Percentiles rank a stretch among this genome's conserved stretches.
These are phyloP conservation scores for Caenorhabditis virilis DNA, from an alignment of 2,888 invertebrate genomes.

Conservation along the genomic window DNA sequence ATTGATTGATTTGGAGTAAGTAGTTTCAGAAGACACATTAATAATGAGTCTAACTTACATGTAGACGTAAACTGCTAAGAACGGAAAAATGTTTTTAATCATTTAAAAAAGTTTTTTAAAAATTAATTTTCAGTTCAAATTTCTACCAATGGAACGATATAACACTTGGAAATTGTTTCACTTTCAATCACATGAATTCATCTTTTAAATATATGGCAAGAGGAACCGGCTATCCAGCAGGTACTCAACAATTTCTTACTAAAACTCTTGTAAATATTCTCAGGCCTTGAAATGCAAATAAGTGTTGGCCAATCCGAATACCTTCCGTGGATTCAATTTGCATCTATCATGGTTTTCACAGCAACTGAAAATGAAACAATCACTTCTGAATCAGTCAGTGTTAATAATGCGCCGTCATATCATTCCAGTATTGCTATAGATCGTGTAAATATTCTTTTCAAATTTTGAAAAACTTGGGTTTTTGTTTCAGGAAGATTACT, in stretches of 20 bases:
- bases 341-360: conserved; percentile 46
- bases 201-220: conserved; percentile 31
- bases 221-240: conserved; percentile 33
- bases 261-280: too few species aligned
- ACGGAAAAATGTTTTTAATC: too few species aligned
- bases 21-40: too few species aligned
- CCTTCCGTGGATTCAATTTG: conserved; percentile 46
- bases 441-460: conserved; percentile 6
- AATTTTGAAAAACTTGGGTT: neutral
- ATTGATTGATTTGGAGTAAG: conserved; percentile 32
- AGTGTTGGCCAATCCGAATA: conserved; percentile 47
- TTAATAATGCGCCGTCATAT: conserved; percentile 37
- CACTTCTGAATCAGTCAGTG: conserved; percentile 47
- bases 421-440: conserved; percentile 26
- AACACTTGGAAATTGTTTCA: conserved; percentile 53
- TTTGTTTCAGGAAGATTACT: conserved; percentile 33
- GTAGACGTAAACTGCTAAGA: too few species aligned
- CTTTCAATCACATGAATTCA: conserved; percentile 52
- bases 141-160: conserved; percentile 49
- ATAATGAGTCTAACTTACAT: too few species aligned
- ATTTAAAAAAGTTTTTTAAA: too few species aligned
- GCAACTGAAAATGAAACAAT: conserved; percentile 40
- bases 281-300: conserved; percentile 38
- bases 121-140: conserved; percentile 28
- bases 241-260: too few species aligned